Percentiles rank a stretch among this genome's conserved stretches.
These are phyloP conservation scores for Drosophila santomea DNA, from an alignment of 1,140 invertebrate species.

Conservation along the genomic window DNA sequence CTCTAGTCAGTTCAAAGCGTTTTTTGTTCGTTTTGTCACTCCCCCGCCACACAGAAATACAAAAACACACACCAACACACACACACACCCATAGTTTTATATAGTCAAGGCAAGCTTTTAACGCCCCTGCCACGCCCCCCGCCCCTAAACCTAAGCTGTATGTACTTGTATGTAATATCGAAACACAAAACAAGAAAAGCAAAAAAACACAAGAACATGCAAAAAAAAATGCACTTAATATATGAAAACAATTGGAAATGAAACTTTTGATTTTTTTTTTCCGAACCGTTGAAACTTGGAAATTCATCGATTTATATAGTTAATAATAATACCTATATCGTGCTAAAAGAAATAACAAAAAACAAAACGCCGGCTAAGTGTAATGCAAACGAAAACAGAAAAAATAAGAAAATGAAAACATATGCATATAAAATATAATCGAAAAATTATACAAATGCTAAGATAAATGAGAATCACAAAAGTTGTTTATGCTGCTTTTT, in stretches of 20 bases:
- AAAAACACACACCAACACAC: slow-evolving; percentile 30
- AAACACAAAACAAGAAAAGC: slow-evolving; percentile 26
- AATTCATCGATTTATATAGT: slow-evolving; percentile 51
- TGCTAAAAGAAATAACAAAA: slow-evolving; percentile 1
- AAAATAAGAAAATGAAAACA: background rate
- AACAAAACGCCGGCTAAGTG: slow-evolving; percentile 44
- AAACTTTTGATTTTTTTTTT: slow-evolving; percentile 25
- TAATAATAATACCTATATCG: slow-evolving; percentile 37
- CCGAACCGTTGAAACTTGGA: slow-evolving; percentile 36
- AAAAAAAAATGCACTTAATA: slow-evolving; percentile 53
- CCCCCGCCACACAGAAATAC: slow-evolving; percentile 11
- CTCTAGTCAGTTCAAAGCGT: slow-evolving; percentile 74
- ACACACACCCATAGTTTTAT: slow-evolving; percentile 50
- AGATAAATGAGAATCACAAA: slow-evolving; percentile 39
- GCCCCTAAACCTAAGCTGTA: slow-evolving; percentile 69
- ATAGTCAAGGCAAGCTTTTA: slow-evolving; percentile 65
- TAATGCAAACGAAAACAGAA: slow-evolving; percentile 22
- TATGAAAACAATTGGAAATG: slow-evolving; percentile 36
- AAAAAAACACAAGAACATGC: slow-evolving; percentile 29
- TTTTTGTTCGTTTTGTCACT: slow-evolving; percentile 57
- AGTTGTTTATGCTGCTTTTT: slow-evolving; percentile 66
- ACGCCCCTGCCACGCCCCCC: slow-evolving; percentile 58
- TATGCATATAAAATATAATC: slow-evolving; percentile 29
- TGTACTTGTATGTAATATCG: slow-evolving; percentile 72
- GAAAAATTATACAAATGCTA: slow-evolving; percentile 33